These are phyloP conservation scores for Tangara arthus DNA, from an alignment of 2,797 vertebrate species.

Conservation along the genomic window DNA sequence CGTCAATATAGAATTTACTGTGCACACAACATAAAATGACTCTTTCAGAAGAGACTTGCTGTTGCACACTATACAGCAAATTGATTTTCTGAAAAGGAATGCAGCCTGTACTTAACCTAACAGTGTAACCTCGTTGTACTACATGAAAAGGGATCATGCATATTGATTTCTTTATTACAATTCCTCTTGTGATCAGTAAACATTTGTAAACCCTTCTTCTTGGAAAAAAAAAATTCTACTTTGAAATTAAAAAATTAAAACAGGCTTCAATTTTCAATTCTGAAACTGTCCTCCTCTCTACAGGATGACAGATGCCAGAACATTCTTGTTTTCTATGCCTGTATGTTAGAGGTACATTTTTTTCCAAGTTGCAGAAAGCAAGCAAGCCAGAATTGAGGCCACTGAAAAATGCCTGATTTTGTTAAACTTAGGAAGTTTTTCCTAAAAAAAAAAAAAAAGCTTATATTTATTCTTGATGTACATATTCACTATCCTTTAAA, in stretches of 20 bases:
- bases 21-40: constrained; percentile 83
- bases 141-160: constrained; percentile 91
- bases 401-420: neutral
- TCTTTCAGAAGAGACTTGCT: constrained; percentile 79
- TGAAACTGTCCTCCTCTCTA: neutral
- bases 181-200: constrained; percentile 83
- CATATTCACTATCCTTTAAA: neutral
- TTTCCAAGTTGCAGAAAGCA: neutral
- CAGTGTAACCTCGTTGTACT: constrained; percentile 91
- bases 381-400: neutral
- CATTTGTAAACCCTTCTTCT: constrained; percentile 71
- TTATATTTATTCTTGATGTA: neutral
- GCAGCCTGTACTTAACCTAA: constrained; percentile 96
- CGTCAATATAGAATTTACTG: constrained; percentile 76
- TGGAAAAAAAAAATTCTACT: neutral
- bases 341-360: neutral
- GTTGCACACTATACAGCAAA: constrained; percentile 85
- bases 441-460: neutral
- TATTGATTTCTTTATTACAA: constrained; percentile 93
- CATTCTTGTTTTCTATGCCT: neutral
- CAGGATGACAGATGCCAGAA: neutral
- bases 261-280: neutral
- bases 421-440: neutral
- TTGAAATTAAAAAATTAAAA: constrained; percentile 37
- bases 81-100: constrained; percentile 97